Evolutionary conservation across 2,888 invertebrate genomes (phyloP), one percentile per base, ranked within the genome.

Genomic region (Rapana venosa): DNA sequence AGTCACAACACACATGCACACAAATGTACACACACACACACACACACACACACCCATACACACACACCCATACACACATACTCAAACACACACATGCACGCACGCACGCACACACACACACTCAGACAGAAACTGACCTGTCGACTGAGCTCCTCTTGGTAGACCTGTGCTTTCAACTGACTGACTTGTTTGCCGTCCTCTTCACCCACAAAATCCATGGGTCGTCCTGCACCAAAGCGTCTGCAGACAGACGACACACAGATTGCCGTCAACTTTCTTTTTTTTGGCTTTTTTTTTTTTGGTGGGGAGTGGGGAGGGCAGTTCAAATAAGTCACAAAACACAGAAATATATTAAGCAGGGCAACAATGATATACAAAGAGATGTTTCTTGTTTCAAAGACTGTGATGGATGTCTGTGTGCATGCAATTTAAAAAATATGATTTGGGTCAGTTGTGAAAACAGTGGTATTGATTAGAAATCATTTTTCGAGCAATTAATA

Each of bases 71-170:
- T 13, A 83, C 61, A 61, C 66, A 66, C 86, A 86, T 22, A n/a
- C 86, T 61, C 84, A 56, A 8, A 47, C n/a, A 36, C 87, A 87
- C 26, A 58, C 87, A 87, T 26, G 0, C 87, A 87, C 58, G 15
- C 32, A 36, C 86, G 32, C 13, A 61, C 66, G n/a, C 1, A 15
- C 8, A 8, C 8, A 26, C 13, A 77, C 74, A 6, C n/a, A 13
- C n/a, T 13, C 13, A 15, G 6, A 32, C 32, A 5, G 32, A 30
- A n/a, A 74, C 58, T 17, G 61, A 32, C 91, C 94, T 96, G 96
- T 92, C 93, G 92, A 88, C 94, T 93, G 20, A 96, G 91, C 86
- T 96, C 95, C 74, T 93, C 92, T 88, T 95, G 94, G 92, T 95
- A 95, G 17, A 90, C 92, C 66, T 90, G 91, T 47, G 91, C 91